These are phyloP conservation scores for Apis cerana DNA, from an alignment of 1,140 invertebrate genomes.

Conservation along the genomic window DNA sequence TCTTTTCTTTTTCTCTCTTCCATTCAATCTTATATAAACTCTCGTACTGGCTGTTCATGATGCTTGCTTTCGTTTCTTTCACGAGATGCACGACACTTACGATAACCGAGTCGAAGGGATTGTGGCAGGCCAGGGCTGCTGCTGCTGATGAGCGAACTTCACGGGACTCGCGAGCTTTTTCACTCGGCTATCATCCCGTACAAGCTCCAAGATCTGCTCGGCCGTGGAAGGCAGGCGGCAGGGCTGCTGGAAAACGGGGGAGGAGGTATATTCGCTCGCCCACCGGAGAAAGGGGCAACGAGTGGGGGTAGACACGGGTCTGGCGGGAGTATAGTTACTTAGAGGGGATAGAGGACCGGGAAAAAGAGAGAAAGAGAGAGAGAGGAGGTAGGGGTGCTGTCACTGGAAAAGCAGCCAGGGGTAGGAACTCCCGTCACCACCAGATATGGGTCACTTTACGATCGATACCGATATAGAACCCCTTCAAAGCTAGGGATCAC, in stretches of 20 bases:
- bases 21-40: conserved; percentile 22
- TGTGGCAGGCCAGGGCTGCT: conserved; percentile 80
- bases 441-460: conserved; percentile 80
- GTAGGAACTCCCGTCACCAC: conserved; percentile 67
- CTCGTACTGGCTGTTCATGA: neutral
- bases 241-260: conserved; percentile 63
- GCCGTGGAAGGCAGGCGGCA: conserved; percentile 71
- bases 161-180: conserved; percentile 65
- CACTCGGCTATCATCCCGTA: conserved; percentile 73
- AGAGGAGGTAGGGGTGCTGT: conserved; percentile 5
- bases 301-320: conserved; percentile 23
- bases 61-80: conserved; percentile 4
- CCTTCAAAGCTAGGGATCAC: conserved; percentile 56
- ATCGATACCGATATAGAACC: conserved; percentile 77
- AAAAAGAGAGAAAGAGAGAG: conserved; percentile 32
- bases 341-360: conserved; percentile 42
- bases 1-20: neutral
- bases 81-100: conserved; percentile 72
- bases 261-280: conserved; percentile 57
- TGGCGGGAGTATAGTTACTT: conserved; percentile 38
- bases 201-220: conserved; percentile 71
- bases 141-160: conserved; percentile 67
- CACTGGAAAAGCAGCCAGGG: conserved; percentile 38
- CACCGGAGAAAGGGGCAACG: conserved; percentile 28
- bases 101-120: conserved; percentile 81